A percentile compares a stretch with the other conserved stretches of the same genome.
These are phyloP conservation scores for Lydus trimaculatus DNA, from an alignment of 2,888 invertebrate genomes.

Conservation along the genomic window DNA sequence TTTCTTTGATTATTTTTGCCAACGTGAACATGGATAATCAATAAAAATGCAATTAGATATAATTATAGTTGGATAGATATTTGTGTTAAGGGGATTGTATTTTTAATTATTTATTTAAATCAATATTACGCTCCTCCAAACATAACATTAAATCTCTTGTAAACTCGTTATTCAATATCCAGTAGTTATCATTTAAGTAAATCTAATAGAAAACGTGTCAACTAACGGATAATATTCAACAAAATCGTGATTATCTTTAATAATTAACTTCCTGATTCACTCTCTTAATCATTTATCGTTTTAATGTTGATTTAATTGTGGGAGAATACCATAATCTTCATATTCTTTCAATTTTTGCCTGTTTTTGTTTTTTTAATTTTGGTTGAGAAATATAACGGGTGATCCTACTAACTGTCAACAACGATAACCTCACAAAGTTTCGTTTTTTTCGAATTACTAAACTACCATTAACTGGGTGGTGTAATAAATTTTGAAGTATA, in stretches of 20 bases:
- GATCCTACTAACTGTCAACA: too few relatives aligned
- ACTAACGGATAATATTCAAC: slow-evolving; percentile 22
- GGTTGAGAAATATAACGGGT: too few relatives aligned
- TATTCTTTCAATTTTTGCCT: neutral
- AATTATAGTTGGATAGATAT: too few relatives aligned
- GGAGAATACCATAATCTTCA: slow-evolving; percentile 12
- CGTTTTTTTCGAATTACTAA: too few relatives aligned
- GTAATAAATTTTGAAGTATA: slow-evolving; percentile 10
- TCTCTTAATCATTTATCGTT: slow-evolving; percentile 9
- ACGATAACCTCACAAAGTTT: too few relatives aligned
- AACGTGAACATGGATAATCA: too few relatives aligned
- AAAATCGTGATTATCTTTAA: slow-evolving; percentile 13
- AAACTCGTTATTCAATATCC: neutral
- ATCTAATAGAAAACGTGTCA: slow-evolving; percentile 20
- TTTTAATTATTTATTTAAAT: too few relatives aligned
- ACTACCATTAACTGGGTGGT: too few relatives aligned
- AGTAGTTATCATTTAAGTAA: slow-evolving; percentile 15
- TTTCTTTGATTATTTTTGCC: too few relatives aligned
- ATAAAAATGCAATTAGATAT: too few relatives aligned
- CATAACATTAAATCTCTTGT: neutral
- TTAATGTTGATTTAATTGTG: slow-evolving; percentile 26
- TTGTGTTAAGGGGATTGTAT: too few relatives aligned
- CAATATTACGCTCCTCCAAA: neutral
- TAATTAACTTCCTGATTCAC: neutral
- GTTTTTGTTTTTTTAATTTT: slow-evolving; percentile 6